phyloP scores from a whole-genome alignment of 2,797 vertebrate genomes.

The Myiotriccus ornatus region DNA sequence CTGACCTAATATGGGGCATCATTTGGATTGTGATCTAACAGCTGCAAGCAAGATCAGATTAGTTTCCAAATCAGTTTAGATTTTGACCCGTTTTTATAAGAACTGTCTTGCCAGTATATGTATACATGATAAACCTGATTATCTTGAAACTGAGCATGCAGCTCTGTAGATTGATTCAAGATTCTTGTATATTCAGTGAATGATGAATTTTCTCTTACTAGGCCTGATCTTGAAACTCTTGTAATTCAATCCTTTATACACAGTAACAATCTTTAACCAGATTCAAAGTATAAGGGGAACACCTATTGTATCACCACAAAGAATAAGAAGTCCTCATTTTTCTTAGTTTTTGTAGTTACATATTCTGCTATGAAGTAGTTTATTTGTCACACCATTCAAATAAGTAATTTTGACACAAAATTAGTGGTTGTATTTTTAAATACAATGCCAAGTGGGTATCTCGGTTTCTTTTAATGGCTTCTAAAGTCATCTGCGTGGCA shows the following conservation, averaged over 20 bases:
- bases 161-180: neutral
- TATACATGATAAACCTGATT: neutral
- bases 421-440: neutral
- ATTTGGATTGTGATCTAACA: neutral
- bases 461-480: neutral
- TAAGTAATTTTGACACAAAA: neutral
- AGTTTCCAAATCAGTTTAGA: neutral
- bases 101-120: neutral
- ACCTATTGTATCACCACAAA: neutral
- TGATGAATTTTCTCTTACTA: neutral
- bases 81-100: neutral
- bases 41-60: neutral
- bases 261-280: neutral
- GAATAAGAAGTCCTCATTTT: neutral
- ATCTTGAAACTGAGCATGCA: neutral
- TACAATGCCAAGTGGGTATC: neutral
- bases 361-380: neutral
- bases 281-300: neutral
- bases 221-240: neutral
- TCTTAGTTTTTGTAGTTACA: neutral
- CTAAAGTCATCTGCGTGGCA: neutral
- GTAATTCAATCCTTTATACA: neutral
- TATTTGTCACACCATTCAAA: neutral
- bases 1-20: neutral
- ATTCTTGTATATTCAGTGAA: neutral